phyloP scores from a whole-genome alignment of 2,888 invertebrate genomes.

The Gryllus longicercus region DNA sequence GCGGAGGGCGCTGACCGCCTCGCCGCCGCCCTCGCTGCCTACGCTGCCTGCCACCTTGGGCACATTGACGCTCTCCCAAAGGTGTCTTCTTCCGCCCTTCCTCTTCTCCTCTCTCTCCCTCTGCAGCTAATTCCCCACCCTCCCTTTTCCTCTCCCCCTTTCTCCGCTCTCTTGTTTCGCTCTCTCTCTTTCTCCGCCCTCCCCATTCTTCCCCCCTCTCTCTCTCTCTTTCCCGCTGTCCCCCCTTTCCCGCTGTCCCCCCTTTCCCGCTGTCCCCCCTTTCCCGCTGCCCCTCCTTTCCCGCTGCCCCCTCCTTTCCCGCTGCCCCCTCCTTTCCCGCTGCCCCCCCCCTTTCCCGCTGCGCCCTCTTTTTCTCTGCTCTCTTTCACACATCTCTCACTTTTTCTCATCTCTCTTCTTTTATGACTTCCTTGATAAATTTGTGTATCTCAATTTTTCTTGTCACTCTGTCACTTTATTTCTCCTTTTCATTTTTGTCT shows the following conservation, averaged over 20 bases:
- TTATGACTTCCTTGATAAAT: not conserved
- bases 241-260: not conserved
- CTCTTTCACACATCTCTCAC: not conserved
- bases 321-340: too few species aligned
- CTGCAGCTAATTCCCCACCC: not conserved
- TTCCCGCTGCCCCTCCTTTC: not conserved
- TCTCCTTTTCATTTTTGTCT: not conserved
- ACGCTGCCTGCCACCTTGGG: too few species aligned
- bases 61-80: too few species aligned
- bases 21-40: too few species aligned
- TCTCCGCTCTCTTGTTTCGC: not conserved
- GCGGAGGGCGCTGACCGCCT: constrained; percentile 19
- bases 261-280: not conserved
- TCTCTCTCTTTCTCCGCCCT: not conserved
- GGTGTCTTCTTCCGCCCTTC: not conserved
- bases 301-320: not conserved
- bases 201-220: not conserved
- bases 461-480: not conserved
- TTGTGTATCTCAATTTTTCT: not conserved
- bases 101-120: not conserved
- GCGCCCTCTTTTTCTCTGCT: not conserved
- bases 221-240: not conserved
- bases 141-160: not conserved
- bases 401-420: not conserved
- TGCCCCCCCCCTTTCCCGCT: not conserved